phyloP scores from a whole-genome alignment of 2,113 vertebrate species.

The Brachionichthys hirsutus region DNA sequence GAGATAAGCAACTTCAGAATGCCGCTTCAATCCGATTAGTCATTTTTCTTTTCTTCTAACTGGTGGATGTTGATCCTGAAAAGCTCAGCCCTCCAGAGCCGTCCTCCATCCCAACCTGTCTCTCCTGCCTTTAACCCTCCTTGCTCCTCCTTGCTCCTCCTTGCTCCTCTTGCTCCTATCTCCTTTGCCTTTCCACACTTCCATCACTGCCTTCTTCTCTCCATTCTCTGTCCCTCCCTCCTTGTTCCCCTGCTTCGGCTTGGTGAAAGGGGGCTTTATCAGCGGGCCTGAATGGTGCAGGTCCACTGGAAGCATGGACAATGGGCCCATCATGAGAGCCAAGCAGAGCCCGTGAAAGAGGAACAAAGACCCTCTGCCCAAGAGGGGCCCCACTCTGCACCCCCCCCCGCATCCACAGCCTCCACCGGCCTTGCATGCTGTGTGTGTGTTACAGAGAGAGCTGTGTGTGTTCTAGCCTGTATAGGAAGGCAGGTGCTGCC shows the following conservation, averaged over 20 bases:
- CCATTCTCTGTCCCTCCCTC: slow-evolving; percentile 38
- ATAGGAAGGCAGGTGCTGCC: slow-evolving; percentile 70
- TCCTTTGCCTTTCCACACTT: slow-evolving; percentile 61
- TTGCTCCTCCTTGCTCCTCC: slow-evolving; percentile 29
- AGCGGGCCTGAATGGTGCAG: slow-evolving; percentile 66
- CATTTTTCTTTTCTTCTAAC: slow-evolving; percentile 20
- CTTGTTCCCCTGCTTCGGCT: slow-evolving; percentile 39
- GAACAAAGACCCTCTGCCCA: slow-evolving; percentile 67
- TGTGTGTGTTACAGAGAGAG: slow-evolving; percentile 6
- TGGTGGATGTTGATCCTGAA: slow-evolving; percentile 12
- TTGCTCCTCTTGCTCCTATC: slow-evolving; percentile 22
- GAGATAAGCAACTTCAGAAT: slow-evolving; percentile 38
- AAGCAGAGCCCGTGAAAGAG: slow-evolving; percentile 70
- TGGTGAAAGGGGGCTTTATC: slow-evolving; percentile 75
- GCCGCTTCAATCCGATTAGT: background rate
- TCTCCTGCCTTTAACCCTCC: slow-evolving; percentile 39
- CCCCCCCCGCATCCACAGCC: slow-evolving; percentile 49
- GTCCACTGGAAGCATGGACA: slow-evolving; percentile 67
- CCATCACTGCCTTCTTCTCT: slow-evolving; percentile 48
- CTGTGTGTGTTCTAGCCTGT: slow-evolving; percentile 1
- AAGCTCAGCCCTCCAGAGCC: slow-evolving; percentile 18
- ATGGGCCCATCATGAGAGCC: slow-evolving; percentile 74
- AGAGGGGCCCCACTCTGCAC: slow-evolving; percentile 62
- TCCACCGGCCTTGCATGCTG: slow-evolving; percentile 39
- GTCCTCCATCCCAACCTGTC: slow-evolving; percentile 22